Evolutionary conservation across 2,888 invertebrate species (phyloP).

Genomic region (Oxystoma pomonae): DNA sequence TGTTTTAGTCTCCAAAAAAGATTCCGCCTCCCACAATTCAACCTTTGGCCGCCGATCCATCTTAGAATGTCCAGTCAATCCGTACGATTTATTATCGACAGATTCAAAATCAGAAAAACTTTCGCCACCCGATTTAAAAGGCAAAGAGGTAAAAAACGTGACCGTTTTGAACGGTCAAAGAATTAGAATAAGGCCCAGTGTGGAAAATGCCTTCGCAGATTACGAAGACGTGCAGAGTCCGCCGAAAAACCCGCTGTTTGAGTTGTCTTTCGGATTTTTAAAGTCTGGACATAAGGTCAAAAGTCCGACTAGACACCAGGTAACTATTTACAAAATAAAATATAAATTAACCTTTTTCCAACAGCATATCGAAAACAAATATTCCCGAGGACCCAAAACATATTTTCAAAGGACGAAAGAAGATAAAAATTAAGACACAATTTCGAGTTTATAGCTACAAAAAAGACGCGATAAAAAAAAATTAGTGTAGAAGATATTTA

Average conservation of each 20-base stretch:
- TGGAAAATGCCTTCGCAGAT: slow-evolving; percentile 32
- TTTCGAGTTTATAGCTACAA: too few species aligned
- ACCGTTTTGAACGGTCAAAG: slow-evolving; percentile 44
- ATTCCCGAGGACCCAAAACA: too few species aligned
- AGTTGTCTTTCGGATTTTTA: slow-evolving; percentile 10
- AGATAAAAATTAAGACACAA: too few species aligned
- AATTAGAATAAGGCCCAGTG: slow-evolving; percentile 45
- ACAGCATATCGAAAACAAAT: too few species aligned
- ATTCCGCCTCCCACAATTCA: slow-evolving; percentile 5
- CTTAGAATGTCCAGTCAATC: slow-evolving; percentile 78
- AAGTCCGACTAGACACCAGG: background rate
- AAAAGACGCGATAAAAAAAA: too few species aligned
- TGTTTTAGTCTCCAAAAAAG: too few species aligned
- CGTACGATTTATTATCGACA: slow-evolving; percentile 70
- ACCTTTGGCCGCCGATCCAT: slow-evolving; percentile 60
- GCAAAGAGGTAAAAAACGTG: slow-evolving; percentile 29
- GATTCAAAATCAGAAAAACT: slow-evolving; percentile 25
- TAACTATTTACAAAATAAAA: background rate
- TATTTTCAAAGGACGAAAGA: too few species aligned
- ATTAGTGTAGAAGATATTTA: too few species aligned
- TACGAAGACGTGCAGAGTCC: slow-evolving; percentile 43
- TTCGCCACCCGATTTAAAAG: background rate
- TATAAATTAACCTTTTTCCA: background rate
- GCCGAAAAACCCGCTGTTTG: slow-evolving; percentile 39
- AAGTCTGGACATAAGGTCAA: slow-evolving; percentile 10